These are phyloP conservation scores for Epicauta chinensis DNA, from an alignment of 1,140 invertebrate species.

Conservation along the genomic window DNA sequence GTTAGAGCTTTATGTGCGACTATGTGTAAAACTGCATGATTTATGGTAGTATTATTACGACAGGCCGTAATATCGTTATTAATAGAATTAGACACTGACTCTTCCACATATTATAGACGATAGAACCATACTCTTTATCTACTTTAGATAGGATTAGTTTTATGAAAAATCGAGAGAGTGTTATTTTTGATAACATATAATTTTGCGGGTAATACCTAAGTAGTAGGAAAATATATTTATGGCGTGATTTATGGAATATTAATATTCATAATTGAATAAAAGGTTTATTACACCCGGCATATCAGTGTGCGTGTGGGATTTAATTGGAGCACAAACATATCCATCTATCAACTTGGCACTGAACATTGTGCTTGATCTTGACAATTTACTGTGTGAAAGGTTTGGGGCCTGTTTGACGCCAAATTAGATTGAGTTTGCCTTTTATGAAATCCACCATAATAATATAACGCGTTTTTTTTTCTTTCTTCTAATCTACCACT, in stretches of 20 bases:
- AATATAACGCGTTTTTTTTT: no score
- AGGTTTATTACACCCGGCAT: conserved; percentile 18
- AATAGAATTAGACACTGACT: conserved; percentile 12
- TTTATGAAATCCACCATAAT: neutral
- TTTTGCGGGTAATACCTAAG: no score
- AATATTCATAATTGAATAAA: no score
- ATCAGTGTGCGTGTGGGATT: conserved; percentile 21
- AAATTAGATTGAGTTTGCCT: no score
- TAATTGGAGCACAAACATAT: conserved; percentile 34
- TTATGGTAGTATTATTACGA: conserved; percentile 14
- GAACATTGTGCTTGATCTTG: conserved; percentile 26
- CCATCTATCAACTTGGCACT: conserved; percentile 32
- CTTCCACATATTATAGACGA: neutral
- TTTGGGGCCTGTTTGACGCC: conserved; percentile 10
- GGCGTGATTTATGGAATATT: no score
- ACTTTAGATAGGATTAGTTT: no score
- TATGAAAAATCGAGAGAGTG: no score
- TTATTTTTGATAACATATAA: no score
- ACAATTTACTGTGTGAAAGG: conserved; percentile 22
- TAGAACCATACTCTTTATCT: no score
- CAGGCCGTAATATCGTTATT: conserved; percentile 14
- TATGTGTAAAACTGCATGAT: conserved; percentile 13
- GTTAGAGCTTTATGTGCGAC: conserved; percentile 12
- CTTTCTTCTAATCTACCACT: no score
- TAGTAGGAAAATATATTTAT: no score